Base-by-base conservation (phyloP, 2,888 invertebrate species). In the Eubasilissa splendida region DNA sequence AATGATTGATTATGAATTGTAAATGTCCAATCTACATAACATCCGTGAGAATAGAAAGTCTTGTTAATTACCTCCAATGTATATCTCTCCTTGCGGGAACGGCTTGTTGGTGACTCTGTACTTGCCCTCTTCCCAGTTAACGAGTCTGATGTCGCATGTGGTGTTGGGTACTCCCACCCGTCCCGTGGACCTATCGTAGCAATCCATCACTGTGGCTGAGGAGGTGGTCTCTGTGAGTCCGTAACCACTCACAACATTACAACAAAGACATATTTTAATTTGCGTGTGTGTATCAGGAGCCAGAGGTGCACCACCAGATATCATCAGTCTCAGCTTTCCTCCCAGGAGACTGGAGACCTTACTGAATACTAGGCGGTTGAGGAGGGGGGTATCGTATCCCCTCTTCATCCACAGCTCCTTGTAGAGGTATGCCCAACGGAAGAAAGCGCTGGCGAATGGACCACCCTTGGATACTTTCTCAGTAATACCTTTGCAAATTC, bases 221-320 rank as follows among this genome's bases (percentile, higher is more conserved):
- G 98, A 98, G 84, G 96, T 96, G 14, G 99, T 98, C 92, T 99
- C 99, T 0, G 99, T 99, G 83, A 99, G 93, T 1, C 99, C 99
- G 89, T 99, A 99, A 75, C 99, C 99, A 87, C 97, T 97, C 80
- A 96, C 93, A 65, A 99, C 94, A 83, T 95, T 95, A 83, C 96
- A 94, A 88, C 98, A 98, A 84, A 99, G 92, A 87, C 98, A 98
- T 82, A 96, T 93, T 88, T 96, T 95, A 85, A 97, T 95, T 90
- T 98, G 98, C 87, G 96, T 93, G 88, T 99, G 99, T 11, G 99
- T 99, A 87, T 99, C 98, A 0, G 97, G 95, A 7, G 97, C 96
- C 31, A 99, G 91, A 0, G 99, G 99, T 33, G 99, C 99, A 81
- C 99, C 99, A 80, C 99, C 99, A 9, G 94, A 93, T 86, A 99